Evolutionary conservation across 2,888 invertebrate genomes (phyloP), one percentile per base, ranked within the genome.

Genomic region (Pachymerium ferrugineum): DNA sequence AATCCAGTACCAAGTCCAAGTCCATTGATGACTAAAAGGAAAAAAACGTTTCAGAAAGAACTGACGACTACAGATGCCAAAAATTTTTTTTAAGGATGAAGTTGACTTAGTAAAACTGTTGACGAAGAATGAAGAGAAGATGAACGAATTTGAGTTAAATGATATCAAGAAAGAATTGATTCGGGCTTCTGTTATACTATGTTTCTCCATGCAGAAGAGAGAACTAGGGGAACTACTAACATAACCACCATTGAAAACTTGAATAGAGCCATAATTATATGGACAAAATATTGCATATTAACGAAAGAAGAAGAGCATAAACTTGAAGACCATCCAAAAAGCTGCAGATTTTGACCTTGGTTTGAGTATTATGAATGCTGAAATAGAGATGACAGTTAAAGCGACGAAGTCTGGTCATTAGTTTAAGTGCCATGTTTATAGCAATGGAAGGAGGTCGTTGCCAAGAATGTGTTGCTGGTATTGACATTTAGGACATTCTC

Each of bases 341-440:
- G 54, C 54, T 54, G 16, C 22, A 8, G 16, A 54, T n/a, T 14
- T 54, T 54, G 16, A 5, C 12, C 14, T 70, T 29, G 78, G 76
- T 1, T 72, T 80, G 16, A 78, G 75, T n/a, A 77, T 86, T 29
- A 80, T 82, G 0, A 82, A 84, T 1, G 76, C 78, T 6, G 88
- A 89, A 79, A 82, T 85, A 42, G 78, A 80, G 22, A 79, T 86
- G 82, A 86, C 90, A 70, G 84, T 88, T 0, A 78, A 80, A 78
- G 89, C 88, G 0, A 84, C 89, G 76, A 85, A 84, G 0, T 33
- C 30, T 62, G 83, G 82, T 0, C 82, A 83, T 75, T 83, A 83
- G 83, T 84, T 79, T 76, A 81, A 81, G 75, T 83, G 83, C 74
- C 82, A 82, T 75, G 71, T 80, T n/a, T 82, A 83, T 76, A 22